Percentiles rank a stretch among this genome's conserved stretches.
Evolutionary conservation across 2,888 invertebrate genomes (phyloP).

Genomic region (Amphipoea oculea): DNA sequence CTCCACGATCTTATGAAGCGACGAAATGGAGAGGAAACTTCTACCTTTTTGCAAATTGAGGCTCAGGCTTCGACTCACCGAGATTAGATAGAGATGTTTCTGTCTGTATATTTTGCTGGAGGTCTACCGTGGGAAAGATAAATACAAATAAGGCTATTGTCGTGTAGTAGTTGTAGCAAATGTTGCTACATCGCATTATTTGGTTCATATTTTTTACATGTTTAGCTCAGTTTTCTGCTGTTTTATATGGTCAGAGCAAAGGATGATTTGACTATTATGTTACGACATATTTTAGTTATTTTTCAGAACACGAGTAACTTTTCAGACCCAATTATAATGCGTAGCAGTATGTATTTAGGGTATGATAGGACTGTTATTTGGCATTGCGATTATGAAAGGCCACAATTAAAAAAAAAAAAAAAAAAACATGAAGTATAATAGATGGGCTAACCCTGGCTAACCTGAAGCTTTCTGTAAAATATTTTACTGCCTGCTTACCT

Average conservation of each 20-base stretch:
- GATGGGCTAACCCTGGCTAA: background rate
- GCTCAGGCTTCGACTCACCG: slow-evolving; percentile 68
- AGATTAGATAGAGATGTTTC: slow-evolving; percentile 73
- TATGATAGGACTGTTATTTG: background rate
- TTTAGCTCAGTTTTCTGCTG: background rate
- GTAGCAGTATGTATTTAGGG: background rate
- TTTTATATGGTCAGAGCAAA: background rate
- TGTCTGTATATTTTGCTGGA: slow-evolving; percentile 58
- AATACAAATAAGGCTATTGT: slow-evolving; percentile 46
- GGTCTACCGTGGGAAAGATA: slow-evolving; percentile 33
- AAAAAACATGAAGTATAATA: background rate
- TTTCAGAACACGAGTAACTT: background rate
- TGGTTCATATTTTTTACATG: background rate
- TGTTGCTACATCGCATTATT: slow-evolving; percentile 2
- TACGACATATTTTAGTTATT: background rate
- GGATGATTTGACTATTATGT: too few relatives aligned
- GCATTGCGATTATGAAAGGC: background rate
- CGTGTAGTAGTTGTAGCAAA: slow-evolving; percentile 33
- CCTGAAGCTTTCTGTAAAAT: background rate
- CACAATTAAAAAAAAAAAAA: background rate
- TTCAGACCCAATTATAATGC: background rate
- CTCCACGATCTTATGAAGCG: slow-evolving; percentile 66
- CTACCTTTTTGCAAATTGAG: slow-evolving; percentile 77
- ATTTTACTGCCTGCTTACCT: background rate
- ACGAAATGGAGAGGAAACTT: slow-evolving; percentile 74